Evolutionary conservation across 2,888 invertebrate species (phyloP), one percentile per base, ranked within the genome.

Genomic region (Timema cristinae): DNA sequence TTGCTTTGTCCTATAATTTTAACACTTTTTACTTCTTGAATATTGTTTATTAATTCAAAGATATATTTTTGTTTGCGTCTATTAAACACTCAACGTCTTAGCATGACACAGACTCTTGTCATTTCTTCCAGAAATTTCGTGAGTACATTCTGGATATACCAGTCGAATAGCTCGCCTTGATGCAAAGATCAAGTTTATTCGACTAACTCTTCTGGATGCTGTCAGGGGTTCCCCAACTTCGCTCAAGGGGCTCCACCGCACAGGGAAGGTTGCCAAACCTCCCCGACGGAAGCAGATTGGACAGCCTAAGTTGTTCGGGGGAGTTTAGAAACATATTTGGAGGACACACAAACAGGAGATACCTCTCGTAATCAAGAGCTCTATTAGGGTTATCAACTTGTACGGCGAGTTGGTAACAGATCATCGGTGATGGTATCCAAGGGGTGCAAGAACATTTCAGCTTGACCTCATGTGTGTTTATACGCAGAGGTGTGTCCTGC

Each of bases 101-200:
- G 2, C 8, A 8, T 59, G 11, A 16, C 8, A 16, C 4, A 8
- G 59, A n/a, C n/a, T 49, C 52, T n/a, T 15, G 8, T 69, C 50
- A 16, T 47, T 47, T 32, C 69, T 71, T 81, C 32, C 85, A 96
- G 95, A 97, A 97, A 88, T 95, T 97, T 84, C 89, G 94, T 56
- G 92, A 94, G 83, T 97, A 96, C 84, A 89, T 95, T 79, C 85
- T 94, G 79, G 92, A 93, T 77, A n/a, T n/a, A 94, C 94, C 77
- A 96, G 95, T 78, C 88, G 96, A 78, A 94, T 96, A 81, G 91
- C 94, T 68, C 88, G 97, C 76, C 85, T 97, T 76, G 94, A 95
- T 82, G 90, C 94, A 71, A 93, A 95, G 80, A 91, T 93, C 78
- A 90, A 91, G 77, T 89, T 91, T 78, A 90, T 95, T 80, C 87